Base-by-base conservation (phyloP, 1,140 invertebrate genomes). In the Drosophila repleta region DNA sequence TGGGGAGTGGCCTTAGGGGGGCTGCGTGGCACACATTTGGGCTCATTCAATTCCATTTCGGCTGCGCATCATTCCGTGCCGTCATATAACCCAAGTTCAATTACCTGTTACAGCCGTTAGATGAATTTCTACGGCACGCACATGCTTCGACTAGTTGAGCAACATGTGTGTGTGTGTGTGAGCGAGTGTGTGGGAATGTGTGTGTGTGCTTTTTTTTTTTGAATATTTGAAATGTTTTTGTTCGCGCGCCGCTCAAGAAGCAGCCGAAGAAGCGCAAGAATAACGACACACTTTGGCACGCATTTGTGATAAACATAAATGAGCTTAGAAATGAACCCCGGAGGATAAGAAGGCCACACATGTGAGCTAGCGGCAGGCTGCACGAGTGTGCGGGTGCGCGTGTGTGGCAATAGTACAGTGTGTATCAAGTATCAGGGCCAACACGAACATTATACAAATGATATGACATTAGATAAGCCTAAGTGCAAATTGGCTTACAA, bases 401-500 rank as follows among this genome's bases (percentile, higher is more conserved):
- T 53, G 20, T 46, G 17, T 45, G 53, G 57, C 51, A 61, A 73
- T 85, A 87, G 76, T 71, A 79, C 61, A 73, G 81, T 78, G 74
- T 75, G 57, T 73, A 87, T 88, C 83, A 88, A 87, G 83, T 88
- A 85, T 85, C 78, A 84, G 79, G 75, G 75, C 76, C 66, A 70
- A 76, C 74, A 81, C 82, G 32, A 85, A 90, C 90, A 91, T 91
- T 91, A 91, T 91, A 91, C 90, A 91, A 91, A 91, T 91, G 90
- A 91, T 89, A 91, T 79, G 90, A 91, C 87, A 91, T 91, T 83
- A 91, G 90, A 91, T 91, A 91, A 91, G 90, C 87, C 84, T 91
- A 91, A 91, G 90, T 91, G 90, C 90, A 91, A 91, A 91, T 91
- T 91, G 90, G 90, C 90, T 91, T 91, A 91, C 90, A 91, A 91